phyloP scores from a whole-genome alignment of 2,113 vertebrate genomes.

The Bujurquina vittata region DNA sequence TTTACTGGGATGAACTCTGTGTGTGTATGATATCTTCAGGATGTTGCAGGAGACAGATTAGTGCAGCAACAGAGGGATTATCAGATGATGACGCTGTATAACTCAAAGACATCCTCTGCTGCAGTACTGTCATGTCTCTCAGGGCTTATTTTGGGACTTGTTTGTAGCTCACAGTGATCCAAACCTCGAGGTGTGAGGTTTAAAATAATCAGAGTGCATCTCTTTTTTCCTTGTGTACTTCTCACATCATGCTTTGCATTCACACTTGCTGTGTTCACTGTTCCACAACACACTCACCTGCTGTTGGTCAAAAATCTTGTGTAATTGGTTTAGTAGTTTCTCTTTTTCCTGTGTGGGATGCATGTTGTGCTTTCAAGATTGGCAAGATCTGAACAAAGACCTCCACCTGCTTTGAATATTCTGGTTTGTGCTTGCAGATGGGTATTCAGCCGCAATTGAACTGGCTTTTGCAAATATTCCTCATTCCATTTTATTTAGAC shows the following conservation, averaged over 20 bases:
- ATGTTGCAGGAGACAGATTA: slow-evolving; percentile 33
- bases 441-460: background rate
- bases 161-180: slow-evolving; percentile 12
- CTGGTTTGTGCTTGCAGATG: slow-evolving; percentile 12
- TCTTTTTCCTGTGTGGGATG: slow-evolving; percentile 19
- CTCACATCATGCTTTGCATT: slow-evolving; percentile 6
- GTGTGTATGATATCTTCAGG: background rate
- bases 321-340: background rate
- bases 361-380: slow-evolving; percentile 11
- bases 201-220: slow-evolving; percentile 20
- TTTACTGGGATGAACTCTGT: background rate
- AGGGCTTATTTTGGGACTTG: slow-evolving; percentile 12
- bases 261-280: background rate
- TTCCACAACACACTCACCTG: background rate
- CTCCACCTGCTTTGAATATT: slow-evolving; percentile 25
- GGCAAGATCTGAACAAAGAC: background rate
- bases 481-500: slow-evolving; percentile 13
- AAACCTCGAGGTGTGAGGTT: slow-evolving; percentile 28
- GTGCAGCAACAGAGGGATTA: slow-evolving; percentile 46
- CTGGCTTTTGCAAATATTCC: background rate
- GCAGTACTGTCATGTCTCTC: slow-evolving; percentile 10
- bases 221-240: background rate
- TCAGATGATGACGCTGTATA: background rate
- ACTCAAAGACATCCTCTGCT: slow-evolving; percentile 27
- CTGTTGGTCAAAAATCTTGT: background rate